Evolutionary conservation across 2,113 vertebrate genomes (phyloP).

Genomic region (Athene cunicularia): DNA sequence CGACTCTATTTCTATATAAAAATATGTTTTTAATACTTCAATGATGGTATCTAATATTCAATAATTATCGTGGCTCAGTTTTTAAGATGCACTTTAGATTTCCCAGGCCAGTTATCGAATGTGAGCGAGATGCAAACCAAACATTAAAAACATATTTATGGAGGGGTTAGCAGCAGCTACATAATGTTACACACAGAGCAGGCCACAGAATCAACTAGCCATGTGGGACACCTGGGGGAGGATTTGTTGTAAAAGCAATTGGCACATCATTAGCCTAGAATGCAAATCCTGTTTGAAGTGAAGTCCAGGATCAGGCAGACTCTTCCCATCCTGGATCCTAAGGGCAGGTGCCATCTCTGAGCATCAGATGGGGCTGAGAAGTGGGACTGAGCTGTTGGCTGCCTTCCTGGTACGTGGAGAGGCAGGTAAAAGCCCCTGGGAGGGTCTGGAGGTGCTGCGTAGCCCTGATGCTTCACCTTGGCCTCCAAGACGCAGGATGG

Average conservation of each 20-base stretch:
- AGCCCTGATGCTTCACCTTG: background rate
- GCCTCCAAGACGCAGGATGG: too few species aligned
- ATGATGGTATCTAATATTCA: constrained; percentile 32
- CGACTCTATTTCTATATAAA: constrained; percentile 14
- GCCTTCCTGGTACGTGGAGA: background rate
- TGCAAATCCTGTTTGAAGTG: background rate
- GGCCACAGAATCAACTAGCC: background rate
- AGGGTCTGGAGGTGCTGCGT: background rate
- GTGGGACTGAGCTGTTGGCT: background rate
- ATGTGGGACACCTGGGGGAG: background rate
- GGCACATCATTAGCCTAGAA: background rate
- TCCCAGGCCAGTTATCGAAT: constrained; percentile 41
- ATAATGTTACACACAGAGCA: background rate
- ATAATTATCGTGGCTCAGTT: constrained; percentile 27
- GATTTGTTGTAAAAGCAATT: background rate
- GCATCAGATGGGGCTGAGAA: background rate
- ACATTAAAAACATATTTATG: constrained; percentile 52
- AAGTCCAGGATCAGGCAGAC: background rate
- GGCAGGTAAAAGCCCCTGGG: too few species aligned
- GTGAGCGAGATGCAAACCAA: constrained; percentile 54
- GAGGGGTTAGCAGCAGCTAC: constrained; percentile 7
- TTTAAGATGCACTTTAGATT: constrained; percentile 64
- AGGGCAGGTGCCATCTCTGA: background rate
- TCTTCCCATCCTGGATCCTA: background rate
- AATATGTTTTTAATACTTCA: constrained; percentile 63